phyloP scores from a whole-genome alignment of 2,797 vertebrate genomes.

The Cottoperca gobio region DNA sequence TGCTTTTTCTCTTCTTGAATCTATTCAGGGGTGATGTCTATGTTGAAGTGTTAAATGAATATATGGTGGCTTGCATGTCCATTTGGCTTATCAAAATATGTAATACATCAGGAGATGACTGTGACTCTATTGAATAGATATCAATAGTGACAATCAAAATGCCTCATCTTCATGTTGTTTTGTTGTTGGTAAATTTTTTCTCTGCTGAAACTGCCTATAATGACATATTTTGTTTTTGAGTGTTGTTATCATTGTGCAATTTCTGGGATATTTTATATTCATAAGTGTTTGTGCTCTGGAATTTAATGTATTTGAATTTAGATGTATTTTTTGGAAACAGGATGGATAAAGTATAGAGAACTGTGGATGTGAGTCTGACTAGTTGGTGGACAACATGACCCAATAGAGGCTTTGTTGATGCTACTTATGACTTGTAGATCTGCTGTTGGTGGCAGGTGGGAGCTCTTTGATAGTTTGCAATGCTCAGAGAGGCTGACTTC shows the following conservation, averaged over 20 bases:
- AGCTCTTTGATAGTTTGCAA: neutral
- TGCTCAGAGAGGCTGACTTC: neutral
- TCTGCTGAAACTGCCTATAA: neutral
- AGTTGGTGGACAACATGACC: neutral
- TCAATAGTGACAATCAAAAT: slow-evolving; percentile 7
- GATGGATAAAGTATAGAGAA: neutral
- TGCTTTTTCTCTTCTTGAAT: slow-evolving; percentile 5
- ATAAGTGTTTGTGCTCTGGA: neutral
- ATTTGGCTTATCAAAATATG: neutral
- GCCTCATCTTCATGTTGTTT: neutral
- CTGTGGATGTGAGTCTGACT: neutral
- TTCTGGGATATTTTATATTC: neutral
- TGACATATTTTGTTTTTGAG: neutral
- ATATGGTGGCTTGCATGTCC: neutral
- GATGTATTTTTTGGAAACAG: neutral
- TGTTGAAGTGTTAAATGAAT: neutral
- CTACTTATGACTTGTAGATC: neutral
- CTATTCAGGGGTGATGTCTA: slow-evolving; percentile 1
- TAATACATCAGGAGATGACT: neutral
- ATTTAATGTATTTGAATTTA: neutral
- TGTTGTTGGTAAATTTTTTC: neutral
- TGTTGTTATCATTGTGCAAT: slow-evolving; percentile 9
- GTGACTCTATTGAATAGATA: neutral
- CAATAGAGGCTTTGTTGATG: neutral
- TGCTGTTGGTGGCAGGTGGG: neutral